Conservation (phyloP, 2,113 vertebrate species). For the Steatornis caripensis region DNA sequence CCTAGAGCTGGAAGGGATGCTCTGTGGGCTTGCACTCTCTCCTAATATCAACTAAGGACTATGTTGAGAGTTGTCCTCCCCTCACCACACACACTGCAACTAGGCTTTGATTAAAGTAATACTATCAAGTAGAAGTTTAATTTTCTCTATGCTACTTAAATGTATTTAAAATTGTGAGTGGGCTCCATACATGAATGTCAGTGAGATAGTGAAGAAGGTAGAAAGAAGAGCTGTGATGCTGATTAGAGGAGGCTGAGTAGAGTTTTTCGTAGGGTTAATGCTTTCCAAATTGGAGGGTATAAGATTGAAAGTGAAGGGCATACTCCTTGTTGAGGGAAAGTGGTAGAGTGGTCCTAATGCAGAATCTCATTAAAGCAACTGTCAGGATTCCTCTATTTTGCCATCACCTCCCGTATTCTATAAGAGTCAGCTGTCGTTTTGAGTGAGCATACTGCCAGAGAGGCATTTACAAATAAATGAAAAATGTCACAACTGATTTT, state of each 20-base stretch:
- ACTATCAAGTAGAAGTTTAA: background rate
- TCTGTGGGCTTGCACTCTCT: background rate
- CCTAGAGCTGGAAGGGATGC: background rate
- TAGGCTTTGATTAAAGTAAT: background rate
- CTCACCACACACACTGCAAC: background rate
- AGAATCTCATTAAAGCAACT: constrained; percentile 96
- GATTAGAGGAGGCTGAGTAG: constrained; percentile 72
- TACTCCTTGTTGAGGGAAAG: constrained; percentile 76
- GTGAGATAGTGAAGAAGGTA: constrained; percentile 11
- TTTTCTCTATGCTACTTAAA: background rate
- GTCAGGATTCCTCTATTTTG: constrained; percentile 90
- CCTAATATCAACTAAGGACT: background rate
- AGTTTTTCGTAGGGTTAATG: constrained; percentile 80
- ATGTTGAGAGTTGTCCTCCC: background rate
- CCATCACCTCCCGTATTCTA: constrained; percentile 83
- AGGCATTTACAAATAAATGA: constrained; percentile 99
- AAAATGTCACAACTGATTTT: constrained; percentile 99
- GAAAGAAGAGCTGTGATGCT: constrained; percentile 54
- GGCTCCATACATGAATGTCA: constrained; percentile 6
- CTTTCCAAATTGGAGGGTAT: constrained; percentile 80
- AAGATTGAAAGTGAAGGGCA: constrained; percentile 86
- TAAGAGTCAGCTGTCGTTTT: constrained; percentile 90
- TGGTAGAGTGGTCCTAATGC: constrained; percentile 85
- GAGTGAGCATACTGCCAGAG: constrained; percentile 89
- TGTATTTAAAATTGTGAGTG: background rate